Percentiles rank a stretch among this genome's conserved stretches.
Conservation (phyloP, 2,888 invertebrate genomes). For the Stenoptilia bipunctidactyla region DNA sequence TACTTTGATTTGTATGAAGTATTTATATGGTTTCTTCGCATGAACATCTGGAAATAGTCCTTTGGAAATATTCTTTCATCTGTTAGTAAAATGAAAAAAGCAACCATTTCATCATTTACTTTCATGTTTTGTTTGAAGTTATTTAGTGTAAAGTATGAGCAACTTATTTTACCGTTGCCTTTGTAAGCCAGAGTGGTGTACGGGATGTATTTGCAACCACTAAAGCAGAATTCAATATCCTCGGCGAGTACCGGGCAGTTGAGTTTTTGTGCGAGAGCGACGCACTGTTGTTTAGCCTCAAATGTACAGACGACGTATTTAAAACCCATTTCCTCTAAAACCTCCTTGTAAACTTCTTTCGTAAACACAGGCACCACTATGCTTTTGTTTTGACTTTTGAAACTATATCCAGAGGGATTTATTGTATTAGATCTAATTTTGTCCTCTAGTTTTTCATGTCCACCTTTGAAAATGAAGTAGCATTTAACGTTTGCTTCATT, state of each 20-base stretch:
- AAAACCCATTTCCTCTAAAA: conserved; percentile 26
- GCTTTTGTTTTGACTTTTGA: neutral
- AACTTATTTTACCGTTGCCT: too few relatives aligned
- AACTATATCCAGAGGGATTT: too few relatives aligned
- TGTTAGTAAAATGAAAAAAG: too few relatives aligned
- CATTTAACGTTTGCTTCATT: conserved; percentile 26
- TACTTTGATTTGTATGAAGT: too few relatives aligned
- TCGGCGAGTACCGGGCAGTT: conserved; percentile 26
- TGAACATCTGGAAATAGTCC: too few relatives aligned
- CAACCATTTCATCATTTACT: too few relatives aligned
- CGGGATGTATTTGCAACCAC: conserved; percentile 24
- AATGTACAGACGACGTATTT: conserved; percentile 22
- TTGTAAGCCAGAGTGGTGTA: neutral
- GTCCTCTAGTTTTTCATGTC: conserved; percentile 16
- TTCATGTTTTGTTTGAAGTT: too few relatives aligned
- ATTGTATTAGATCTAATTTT: conserved; percentile 7
- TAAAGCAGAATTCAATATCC: conserved; percentile 28
- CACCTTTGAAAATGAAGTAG: conserved; percentile 30
- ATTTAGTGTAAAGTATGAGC: too few relatives aligned
- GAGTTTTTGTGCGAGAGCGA: conserved; percentile 24
- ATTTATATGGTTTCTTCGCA: too few relatives aligned
- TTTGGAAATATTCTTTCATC: too few relatives aligned
- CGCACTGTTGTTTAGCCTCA: conserved; percentile 26
- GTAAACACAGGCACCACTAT: conserved; percentile 19
- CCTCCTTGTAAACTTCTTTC: conserved; percentile 22